Evolutionary conservation across 2,888 invertebrate genomes (phyloP).

Genomic region (Dicranocentrus wangi): DNA sequence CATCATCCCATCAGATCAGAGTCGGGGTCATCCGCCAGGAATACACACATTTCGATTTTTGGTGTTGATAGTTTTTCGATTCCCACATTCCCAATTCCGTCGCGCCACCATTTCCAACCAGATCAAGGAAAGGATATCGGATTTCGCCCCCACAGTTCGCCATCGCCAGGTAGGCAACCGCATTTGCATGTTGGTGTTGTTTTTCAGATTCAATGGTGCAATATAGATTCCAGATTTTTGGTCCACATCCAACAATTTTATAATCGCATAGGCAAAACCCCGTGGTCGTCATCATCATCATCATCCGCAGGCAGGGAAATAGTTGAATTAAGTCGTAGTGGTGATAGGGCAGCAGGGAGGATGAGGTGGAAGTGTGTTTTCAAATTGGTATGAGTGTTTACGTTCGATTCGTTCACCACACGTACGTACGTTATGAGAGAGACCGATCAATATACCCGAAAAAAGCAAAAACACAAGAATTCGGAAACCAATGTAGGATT

Average conservation of each 20-base stretch:
- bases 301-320: neutral
- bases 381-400: conserved; percentile 1
- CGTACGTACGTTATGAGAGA: conserved; percentile 61
- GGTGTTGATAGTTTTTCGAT: conserved; percentile 8
- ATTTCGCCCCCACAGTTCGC: conserved; percentile 13
- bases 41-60: neutral
- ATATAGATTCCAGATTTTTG: conserved; percentile 20
- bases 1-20: conserved; percentile 13
- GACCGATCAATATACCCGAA: conserved; percentile 69
- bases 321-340: conserved; percentile 4
- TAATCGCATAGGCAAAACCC: conserved; percentile 4
- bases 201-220: neutral
- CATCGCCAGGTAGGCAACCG: conserved; percentile 1
- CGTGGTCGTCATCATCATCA: conserved; percentile 24
- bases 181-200: conserved; percentile 15
- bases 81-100: conserved; percentile 27
- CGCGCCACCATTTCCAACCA: conserved; percentile 2
- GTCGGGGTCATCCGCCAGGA: conserved; percentile 4
- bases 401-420: conserved; percentile 53
- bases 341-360: conserved; percentile 9
- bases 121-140: neutral
- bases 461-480: conserved; percentile 72
- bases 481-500: conserved; percentile 71
- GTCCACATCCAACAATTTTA: conserved; percentile 39
- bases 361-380: conserved; percentile 20